Evolutionary conservation across 1,140 invertebrate species (phyloP), one percentile per base, ranked within the genome.

Genomic region (Meloidogyne floridensis): DNA sequence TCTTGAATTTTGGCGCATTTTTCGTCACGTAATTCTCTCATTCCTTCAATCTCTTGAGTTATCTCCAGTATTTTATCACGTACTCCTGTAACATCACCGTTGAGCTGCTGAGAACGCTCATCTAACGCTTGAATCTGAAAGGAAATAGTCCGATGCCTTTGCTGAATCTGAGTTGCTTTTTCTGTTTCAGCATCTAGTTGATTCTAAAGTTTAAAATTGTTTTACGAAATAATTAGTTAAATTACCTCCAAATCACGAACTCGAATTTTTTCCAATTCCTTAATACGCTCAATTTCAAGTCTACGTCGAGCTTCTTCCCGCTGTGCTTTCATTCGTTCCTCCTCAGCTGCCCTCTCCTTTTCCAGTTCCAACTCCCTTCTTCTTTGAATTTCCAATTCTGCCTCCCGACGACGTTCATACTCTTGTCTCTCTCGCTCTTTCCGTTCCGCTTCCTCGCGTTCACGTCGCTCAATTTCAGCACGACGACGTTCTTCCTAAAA

Each of bases 1-100:
- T 93, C 93, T 13, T 94, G 93, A 93, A 98, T 96, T 87, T 96
- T 95, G 75, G 93, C 93, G 91, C 97, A 93, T 84, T 95, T 95
- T 0, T 93, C 92, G 90, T 99, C 97, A 56, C 97, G 92, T 56
- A 87, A 87, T n/a, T 87, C 85, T 65, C 96, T 92, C 97, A 99
- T 98, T 5, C 94, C 94, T 91, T 99, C 97, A 83, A 99, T 99
- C 42, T 95, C 95, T 2, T 94, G 93, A 91, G 98, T 98, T 0
- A 97, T 94, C 65, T 94, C 94, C 0, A 95, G 94, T 0, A 99
- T 96, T 20, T 94, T 94, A 51, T 94, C 93, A 3, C 95, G 92
- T 0, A 95, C 95, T 87, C 96, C 95, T 83, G 93, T 93, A 82
- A 97, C 96, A 89, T 95, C 95, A 86, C 93, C 93, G 42, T 94